Base-by-base conservation (phyloP, 2,888 invertebrate genomes). In the Melanotus villosus region DNA sequence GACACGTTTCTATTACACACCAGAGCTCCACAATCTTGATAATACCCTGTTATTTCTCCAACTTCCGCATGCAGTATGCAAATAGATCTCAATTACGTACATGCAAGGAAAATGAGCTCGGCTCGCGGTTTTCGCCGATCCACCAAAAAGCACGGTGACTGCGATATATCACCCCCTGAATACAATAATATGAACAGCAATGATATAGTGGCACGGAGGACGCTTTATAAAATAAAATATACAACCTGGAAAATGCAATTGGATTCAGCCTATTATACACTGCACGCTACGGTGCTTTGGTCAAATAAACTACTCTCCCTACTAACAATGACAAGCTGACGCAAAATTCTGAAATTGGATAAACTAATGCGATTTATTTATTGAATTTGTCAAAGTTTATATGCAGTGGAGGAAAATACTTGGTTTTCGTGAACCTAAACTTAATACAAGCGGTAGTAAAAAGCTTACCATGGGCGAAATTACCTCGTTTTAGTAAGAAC, bases 191-290 rank as follows among this genome's bases (percentile, higher is more conserved):
- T 75, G 78, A 80, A 74, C 77, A 73, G 74, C 73, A 73, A 76
- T 80, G 80, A 80, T 80, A 76, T 76, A 80, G 75, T 77, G 78
- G 76, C 77, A 65, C 69, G 38, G 70, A 75, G 77, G 74, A 73
- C 72, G 76, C 75, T 76, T 75, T 74, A 74, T 74, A 75, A 79
- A 78, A 80, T 80, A 79, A 78, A 79, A 79, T 78, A 77, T 74
- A 77, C 74, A 77, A 74, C 71, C 71, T 76, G 76, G 74, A 77
- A 77, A 77, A 73, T 77, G 74, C 76, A 79, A 74, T 78, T 76
- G 75, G 69, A 74, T 72, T 56, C 59, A 56, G 69, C 71, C 75
- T 69, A 76, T 75, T 76, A 75, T 76, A 71, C 70, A 64, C 32
- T 68, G 60, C 68, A 75, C 72, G 73, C 66, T 67, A 74, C 72